Evolutionary conservation across 2,797 vertebrate species (phyloP), one percentile per base, ranked within the genome.

Genomic region (Pristis pectinata): DNA sequence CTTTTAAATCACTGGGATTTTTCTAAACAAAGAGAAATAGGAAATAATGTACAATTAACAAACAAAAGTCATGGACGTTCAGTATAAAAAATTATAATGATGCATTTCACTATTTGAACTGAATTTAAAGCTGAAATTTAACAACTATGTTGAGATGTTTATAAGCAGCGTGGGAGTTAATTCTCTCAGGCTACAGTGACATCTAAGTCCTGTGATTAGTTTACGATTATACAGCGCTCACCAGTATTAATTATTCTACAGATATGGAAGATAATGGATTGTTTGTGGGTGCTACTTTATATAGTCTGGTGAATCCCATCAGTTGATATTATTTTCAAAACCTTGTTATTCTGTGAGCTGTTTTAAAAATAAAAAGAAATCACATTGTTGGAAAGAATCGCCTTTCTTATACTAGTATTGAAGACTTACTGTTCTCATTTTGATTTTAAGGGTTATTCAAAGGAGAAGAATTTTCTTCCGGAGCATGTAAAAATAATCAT

Each of bases 91-190:
- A 89, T 89, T 64, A 37, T 89, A 61, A 89, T 89, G 56, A 89
- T n/a, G 85, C 56, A 64, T 15, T 64, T 89, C 85, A 89, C 7
- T 89, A 34, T n/a, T 61, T 61, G 27, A 87, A 59, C 53, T 6
- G 30, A 87, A 53, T 27, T 87, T 34, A 89, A 89, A 61, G 85
- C 85, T 89, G 56, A 89, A 89, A n/a, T 89, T 56, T n/a, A 89
- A 89, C 13, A 4, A 6, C 10, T 34, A 10, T 10, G 34, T 64
- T 89, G 85, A 61, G 59, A 61, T 34, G 19, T 89, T 61, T 64
- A 61, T 89, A 89, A 89, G 6, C 85, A 19, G 56, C 15, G 34
- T 61, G 2, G 34, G 56, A 89, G n/a, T 89, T 61, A 61, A 61
- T 89, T 89, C 89, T 89, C 85, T 89, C 85, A 34, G 56, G 56